Evolutionary conservation across 1,140 invertebrate species (phyloP).

Genomic region (Neodiprion fabricii): DNA sequence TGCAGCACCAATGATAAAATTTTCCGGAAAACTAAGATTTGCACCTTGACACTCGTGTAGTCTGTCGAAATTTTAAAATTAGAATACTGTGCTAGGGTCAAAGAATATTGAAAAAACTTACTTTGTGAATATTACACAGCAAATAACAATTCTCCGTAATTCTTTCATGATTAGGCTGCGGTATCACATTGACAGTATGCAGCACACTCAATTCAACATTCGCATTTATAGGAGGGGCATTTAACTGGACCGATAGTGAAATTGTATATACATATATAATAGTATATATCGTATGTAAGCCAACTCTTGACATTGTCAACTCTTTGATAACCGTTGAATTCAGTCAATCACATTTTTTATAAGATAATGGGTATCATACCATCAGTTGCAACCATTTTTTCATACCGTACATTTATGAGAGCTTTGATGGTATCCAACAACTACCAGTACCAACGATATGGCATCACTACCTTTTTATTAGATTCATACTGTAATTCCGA

Average conservation of each 20-base stretch:
- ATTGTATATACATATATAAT: neutral
- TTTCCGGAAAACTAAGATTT: no score
- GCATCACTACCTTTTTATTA: no score
- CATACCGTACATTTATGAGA: no score
- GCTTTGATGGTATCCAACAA: no score
- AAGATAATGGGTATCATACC: neutral
- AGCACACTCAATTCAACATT: neutral
- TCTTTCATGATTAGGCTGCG: neutral
- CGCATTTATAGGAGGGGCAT: neutral
- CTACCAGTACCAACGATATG: no score
- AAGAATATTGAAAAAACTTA: neutral
- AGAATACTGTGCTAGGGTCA: no score
- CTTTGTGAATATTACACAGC: neutral
- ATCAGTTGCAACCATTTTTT: no score
- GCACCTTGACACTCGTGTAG: no score
- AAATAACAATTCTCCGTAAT: neutral
- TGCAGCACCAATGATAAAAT: conserved; percentile 13
- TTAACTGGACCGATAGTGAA: neutral
- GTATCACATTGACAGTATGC: neutral
- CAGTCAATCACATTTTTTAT: neutral
- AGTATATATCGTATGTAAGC: neutral
- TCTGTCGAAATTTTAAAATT: no score
- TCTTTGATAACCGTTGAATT: neutral
- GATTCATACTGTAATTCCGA: no score
- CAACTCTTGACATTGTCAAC: neutral